Conservation (phyloP, 2,888 invertebrate species). For the Drosophila helvetica region DNA sequence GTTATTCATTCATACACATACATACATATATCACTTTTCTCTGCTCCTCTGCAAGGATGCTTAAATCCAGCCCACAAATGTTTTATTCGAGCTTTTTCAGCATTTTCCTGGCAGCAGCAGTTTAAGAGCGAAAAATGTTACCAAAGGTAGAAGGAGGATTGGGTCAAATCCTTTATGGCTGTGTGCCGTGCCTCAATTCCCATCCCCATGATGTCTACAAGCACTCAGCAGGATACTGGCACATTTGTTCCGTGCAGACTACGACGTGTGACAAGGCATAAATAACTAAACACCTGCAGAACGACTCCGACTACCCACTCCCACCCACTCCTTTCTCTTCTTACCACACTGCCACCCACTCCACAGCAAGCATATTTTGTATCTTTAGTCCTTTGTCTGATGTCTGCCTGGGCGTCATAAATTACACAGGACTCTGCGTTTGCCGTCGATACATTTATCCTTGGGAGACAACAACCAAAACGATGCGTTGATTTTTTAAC, state of each 20-base stretch:
- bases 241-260: conserved; percentile 59
- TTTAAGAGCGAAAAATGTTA: conserved; percentile 49
- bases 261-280: conserved; percentile 77
- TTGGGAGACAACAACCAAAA: conserved; percentile 26
- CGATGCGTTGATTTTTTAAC: conserved; percentile 27
- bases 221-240: conserved; percentile 34
- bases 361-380: background rate
- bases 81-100: conserved; percentile 51
- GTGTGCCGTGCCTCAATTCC: conserved; percentile 4
- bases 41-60: conserved; percentile 20
- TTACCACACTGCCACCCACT: background rate
- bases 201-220: conserved; percentile 35
- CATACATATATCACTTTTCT: conserved; percentile 3
- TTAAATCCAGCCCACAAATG: conserved; percentile 34
- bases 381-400: conserved; percentile 43
- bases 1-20: conserved; percentile 11
- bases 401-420: conserved; percentile 71
- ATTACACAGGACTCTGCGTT: conserved; percentile 64
- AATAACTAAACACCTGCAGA: conserved; percentile 78
- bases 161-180: conserved; percentile 65
- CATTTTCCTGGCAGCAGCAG: conserved; percentile 4
- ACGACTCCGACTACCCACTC: conserved; percentile 16
- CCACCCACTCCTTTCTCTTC: background rate
- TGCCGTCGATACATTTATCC: conserved; percentile 57
- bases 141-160: conserved; percentile 28